Evolutionary conservation across 2,113 vertebrate species (phyloP).

Genomic region (Bettongia penicillata): DNA sequence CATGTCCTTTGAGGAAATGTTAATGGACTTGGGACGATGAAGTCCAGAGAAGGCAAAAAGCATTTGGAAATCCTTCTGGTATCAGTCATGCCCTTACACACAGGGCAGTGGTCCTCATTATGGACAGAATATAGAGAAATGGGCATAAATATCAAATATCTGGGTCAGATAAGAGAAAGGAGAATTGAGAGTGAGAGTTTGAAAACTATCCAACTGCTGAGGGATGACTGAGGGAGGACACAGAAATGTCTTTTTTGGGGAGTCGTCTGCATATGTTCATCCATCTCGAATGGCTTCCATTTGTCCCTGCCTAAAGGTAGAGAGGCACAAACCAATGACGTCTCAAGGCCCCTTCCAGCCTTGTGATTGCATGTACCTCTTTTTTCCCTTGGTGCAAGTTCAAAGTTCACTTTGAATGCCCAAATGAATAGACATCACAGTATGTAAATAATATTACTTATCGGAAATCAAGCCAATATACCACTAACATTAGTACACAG

Average conservation of each 20-base stretch:
- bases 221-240: neutral
- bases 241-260: constrained; percentile 2
- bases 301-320: neutral
- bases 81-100: neutral
- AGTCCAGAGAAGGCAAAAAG: neutral
- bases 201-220: constrained; percentile 4
- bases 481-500: neutral
- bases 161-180: neutral
- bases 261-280: constrained; percentile 32
- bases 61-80: neutral
- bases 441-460: neutral
- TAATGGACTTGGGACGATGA: neutral
- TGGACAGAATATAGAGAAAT: neutral
- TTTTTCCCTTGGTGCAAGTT: neutral
- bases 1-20: neutral
- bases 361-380: neutral
- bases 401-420: neutral
- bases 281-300: constrained; percentile 32
- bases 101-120: neutral
- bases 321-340: neutral
- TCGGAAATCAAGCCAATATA: neutral
- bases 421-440: neutral
- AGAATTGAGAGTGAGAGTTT: neutral
- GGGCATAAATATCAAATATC: neutral
- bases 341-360: neutral